Conservation (phyloP, 2,113 vertebrate species). For the Recurvirostra avosetta region DNA sequence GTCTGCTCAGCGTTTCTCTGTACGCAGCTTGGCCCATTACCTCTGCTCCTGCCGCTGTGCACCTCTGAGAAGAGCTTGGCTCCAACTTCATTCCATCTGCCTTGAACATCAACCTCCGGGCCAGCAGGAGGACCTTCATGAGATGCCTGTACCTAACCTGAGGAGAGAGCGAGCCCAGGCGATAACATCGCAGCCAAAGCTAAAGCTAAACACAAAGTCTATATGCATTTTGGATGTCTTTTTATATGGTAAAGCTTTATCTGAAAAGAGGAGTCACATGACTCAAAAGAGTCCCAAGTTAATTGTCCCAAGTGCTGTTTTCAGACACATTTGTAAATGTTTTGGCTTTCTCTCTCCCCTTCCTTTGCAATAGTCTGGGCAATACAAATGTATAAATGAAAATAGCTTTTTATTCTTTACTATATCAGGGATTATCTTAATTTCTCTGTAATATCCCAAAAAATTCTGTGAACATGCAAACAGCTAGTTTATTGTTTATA, state of each 20-base stretch:
- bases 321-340: background rate
- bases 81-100: background rate
- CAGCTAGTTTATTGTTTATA: background rate
- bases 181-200: background rate
- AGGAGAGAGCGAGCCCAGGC: background rate
- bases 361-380: background rate
- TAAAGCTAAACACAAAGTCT: background rate
- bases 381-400: background rate
- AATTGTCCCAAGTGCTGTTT: background rate
- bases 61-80: background rate
- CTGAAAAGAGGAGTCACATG: background rate
- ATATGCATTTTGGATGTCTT: background rate
- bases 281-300: background rate
- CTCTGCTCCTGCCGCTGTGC: background rate
- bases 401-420: background rate
- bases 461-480: background rate
- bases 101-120: background rate
- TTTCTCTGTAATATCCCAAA: background rate
- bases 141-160: background rate
- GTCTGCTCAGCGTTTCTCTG: rapidly evolving
- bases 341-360: background rate
- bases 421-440: background rate
- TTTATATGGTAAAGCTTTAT: background rate
- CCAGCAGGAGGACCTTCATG: background rate
- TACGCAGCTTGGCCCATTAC: background rate